Percentiles rank a stretch among this genome's conserved stretches.
These are phyloP conservation scores for Anas platyrhynchos DNA, from an alignment of 2,113 vertebrate species.

Conservation along the genomic window DNA sequence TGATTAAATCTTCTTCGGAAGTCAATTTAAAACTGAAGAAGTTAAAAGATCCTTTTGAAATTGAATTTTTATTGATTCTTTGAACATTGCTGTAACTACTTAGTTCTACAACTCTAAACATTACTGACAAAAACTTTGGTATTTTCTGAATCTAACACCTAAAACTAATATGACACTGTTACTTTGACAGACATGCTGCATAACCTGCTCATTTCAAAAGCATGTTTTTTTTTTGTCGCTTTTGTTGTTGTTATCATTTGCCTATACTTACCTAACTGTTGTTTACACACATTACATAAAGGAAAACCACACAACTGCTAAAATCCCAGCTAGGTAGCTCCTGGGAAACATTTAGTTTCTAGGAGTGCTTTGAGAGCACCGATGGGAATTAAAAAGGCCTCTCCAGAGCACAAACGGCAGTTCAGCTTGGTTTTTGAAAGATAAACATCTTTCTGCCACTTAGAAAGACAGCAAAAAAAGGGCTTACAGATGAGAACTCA, in stretches of 20 bases:
- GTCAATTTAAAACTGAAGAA: not conserved
- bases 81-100: not conserved
- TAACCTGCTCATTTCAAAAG: not conserved
- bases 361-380: not conserved
- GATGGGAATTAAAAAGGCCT: not conserved
- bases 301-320: not conserved
- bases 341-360: not conserved
- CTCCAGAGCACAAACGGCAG: not conserved
- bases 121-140: not conserved
- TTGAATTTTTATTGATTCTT: not conserved
- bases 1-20: not conserved
- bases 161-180: not conserved
- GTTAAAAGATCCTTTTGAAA: not conserved
- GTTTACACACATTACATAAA: not conserved
- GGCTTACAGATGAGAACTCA: not conserved
- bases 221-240: not conserved
- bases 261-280: accelerated
- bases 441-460: not conserved
- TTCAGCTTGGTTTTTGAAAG: not conserved
- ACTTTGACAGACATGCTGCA: not conserved
- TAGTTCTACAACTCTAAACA: not conserved
- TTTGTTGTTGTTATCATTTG: not conserved
- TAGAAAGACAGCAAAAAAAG: not conserved
- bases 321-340: not conserved
- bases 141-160: not conserved